These are phyloP conservation scores for Rhingia campestris DNA, from an alignment of 2,888 invertebrate species.

Conservation along the genomic window DNA sequence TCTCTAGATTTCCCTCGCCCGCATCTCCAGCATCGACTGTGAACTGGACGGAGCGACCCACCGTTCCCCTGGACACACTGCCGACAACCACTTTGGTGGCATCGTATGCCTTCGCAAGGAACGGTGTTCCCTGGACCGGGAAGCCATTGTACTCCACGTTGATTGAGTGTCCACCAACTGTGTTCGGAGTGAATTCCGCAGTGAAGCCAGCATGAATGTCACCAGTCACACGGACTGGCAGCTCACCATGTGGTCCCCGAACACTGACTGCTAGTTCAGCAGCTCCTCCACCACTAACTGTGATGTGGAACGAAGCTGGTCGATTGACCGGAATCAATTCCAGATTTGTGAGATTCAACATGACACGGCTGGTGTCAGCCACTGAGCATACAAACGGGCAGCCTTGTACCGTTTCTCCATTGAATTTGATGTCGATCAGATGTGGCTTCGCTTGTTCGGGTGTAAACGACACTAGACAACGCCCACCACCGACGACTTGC, in stretches of 20 bases:
- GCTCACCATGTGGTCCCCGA: conserved; percentile 92
- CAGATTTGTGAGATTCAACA: conserved; percentile 88
- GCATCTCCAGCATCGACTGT: conserved; percentile 98
- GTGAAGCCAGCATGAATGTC: conserved; percentile 94
- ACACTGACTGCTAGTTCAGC: conserved; percentile 95
- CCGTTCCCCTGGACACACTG: conserved; percentile 90
- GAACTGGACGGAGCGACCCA: conserved; percentile 96
- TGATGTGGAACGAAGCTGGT: conserved; percentile 90
- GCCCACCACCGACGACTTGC: conserved; percentile 96
- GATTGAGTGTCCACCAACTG: conserved; percentile 96
- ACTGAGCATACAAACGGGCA: conserved; percentile 95
- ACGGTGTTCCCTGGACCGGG: conserved; percentile 94
- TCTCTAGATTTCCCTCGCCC: conserved; percentile 98
- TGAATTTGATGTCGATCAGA: conserved; percentile 97
- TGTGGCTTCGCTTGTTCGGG: conserved; percentile 96
- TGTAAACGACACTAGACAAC: conserved; percentile 96
- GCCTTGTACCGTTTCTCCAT: conserved; percentile 95
- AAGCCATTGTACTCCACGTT: conserved; percentile 95
- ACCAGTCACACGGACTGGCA: conserved; percentile 94
- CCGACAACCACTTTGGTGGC: conserved; percentile 93
- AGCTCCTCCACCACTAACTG: conserved; percentile 87
- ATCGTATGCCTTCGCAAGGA: conserved; percentile 96
- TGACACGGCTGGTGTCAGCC: conserved; percentile 90
- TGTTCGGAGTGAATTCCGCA: conserved; percentile 94
- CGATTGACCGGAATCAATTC: conserved; percentile 94